Percentiles rank a stretch among this genome's conserved stretches.
phyloP scores from a whole-genome alignment of 2,888 invertebrate species.

The Stenotaenia linearis region DNA sequence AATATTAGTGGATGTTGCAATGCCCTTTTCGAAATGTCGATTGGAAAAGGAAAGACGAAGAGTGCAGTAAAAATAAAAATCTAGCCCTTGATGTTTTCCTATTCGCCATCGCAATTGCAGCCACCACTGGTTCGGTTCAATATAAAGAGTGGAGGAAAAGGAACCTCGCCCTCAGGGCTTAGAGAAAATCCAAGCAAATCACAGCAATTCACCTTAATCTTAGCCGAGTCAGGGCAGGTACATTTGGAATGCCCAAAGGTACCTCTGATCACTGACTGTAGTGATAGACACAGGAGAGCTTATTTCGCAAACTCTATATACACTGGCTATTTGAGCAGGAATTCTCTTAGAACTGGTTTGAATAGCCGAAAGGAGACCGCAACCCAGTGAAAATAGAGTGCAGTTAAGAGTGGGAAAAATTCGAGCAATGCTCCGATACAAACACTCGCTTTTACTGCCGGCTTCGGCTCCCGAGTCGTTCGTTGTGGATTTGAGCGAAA shows the following conservation, averaged over 20 bases:
- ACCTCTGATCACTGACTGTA: background rate
- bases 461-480: background rate
- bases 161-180: background rate
- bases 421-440: background rate
- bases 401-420: background rate
- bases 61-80: background rate
- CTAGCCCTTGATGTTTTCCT: background rate
- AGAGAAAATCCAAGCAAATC: background rate
- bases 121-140: background rate
- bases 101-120: background rate
- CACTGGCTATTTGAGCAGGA: background rate
- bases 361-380: background rate
- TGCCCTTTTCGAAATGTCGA: background rate
- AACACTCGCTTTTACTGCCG: background rate
- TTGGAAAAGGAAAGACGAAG: background rate
- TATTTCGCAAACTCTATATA: background rate
- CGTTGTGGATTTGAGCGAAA: background rate
- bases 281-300: background rate
- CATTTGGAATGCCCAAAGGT: background rate
- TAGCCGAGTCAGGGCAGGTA: background rate
- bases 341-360: background rate
- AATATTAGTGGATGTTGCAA: background rate
- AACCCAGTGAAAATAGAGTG: background rate
- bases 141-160: background rate
- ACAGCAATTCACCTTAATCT: background rate